phyloP scores from a whole-genome alignment of 2,797 vertebrate genomes.

The Platalea minor region DNA sequence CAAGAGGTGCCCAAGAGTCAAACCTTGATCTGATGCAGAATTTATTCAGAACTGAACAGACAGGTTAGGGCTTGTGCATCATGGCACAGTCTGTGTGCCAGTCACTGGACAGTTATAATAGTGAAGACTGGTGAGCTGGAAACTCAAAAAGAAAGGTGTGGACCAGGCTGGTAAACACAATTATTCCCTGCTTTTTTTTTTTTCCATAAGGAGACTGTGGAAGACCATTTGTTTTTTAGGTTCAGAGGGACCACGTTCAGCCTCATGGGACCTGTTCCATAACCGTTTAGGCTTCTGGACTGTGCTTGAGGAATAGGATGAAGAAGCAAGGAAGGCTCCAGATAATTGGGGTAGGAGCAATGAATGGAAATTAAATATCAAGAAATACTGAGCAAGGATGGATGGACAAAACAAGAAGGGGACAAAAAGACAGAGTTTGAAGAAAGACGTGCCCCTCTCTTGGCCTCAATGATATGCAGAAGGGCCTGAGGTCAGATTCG shows the following conservation, averaged over 20 bases:
- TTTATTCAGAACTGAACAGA: not conserved
- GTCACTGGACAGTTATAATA: rapidly evolving
- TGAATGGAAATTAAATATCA: not conserved
- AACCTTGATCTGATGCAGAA: not conserved
- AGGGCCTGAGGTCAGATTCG: not conserved
- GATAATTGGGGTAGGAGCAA: not conserved
- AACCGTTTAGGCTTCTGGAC: not conserved
- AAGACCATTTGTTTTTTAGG: not conserved
- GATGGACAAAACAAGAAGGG: not conserved
- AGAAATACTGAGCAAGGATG: not conserved
- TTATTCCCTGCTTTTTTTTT: not conserved
- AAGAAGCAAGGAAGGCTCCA: not conserved
- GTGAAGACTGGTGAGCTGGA: not conserved
- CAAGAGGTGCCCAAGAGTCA: not conserved
- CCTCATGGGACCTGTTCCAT: not conserved
- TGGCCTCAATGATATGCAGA: not conserved
- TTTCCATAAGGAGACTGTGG: not conserved
- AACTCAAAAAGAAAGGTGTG: not conserved
- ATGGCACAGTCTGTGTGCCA: not conserved
- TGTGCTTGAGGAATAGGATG: not conserved
- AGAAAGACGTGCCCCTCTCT: not conserved
- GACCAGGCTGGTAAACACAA: not conserved
- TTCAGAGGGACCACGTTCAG: not conserved
- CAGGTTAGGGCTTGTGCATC: not conserved
- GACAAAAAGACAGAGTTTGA: not conserved